Evolutionary conservation across 2,888 invertebrate species (phyloP).

Genomic region (Plagodis pulveraria): DNA sequence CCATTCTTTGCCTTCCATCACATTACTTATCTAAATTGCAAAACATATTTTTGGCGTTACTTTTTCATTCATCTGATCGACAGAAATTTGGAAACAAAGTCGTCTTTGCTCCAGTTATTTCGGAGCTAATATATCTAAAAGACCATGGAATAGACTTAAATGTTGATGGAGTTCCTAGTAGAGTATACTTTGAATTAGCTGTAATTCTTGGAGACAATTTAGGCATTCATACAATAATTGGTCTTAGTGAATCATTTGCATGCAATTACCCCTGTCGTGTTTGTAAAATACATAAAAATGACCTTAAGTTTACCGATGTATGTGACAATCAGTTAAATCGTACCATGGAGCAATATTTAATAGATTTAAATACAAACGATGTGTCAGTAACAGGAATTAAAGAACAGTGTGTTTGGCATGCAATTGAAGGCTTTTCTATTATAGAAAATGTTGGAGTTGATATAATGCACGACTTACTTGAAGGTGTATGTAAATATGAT

Average conservation of each 20-base stretch:
- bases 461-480: background rate
- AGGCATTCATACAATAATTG: constrained; percentile 1
- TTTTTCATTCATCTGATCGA: constrained; percentile 2
- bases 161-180: background rate
- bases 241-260: background rate
- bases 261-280: background rate
- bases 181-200: constrained; percentile 1
- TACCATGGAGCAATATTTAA: too few relatives aligned
- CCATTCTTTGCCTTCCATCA: background rate
- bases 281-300: background rate
- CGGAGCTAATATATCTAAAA: too few relatives aligned
- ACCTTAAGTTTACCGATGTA: background rate
- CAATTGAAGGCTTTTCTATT: background rate
- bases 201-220: constrained; percentile 3
- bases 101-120: too few relatives aligned
- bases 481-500: background rate
- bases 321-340: too few relatives aligned
- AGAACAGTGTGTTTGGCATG: background rate
- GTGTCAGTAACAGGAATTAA: background rate
- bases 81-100: background rate
- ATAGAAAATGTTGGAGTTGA: background rate
- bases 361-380: too few relatives aligned
- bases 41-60: constrained; percentile 2
- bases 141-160: too few relatives aligned
- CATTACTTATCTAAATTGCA: background rate